These are phyloP conservation scores for Liodrosophila aerea DNA, from an alignment of 2,888 invertebrate genomes.

Conservation along the genomic window DNA sequence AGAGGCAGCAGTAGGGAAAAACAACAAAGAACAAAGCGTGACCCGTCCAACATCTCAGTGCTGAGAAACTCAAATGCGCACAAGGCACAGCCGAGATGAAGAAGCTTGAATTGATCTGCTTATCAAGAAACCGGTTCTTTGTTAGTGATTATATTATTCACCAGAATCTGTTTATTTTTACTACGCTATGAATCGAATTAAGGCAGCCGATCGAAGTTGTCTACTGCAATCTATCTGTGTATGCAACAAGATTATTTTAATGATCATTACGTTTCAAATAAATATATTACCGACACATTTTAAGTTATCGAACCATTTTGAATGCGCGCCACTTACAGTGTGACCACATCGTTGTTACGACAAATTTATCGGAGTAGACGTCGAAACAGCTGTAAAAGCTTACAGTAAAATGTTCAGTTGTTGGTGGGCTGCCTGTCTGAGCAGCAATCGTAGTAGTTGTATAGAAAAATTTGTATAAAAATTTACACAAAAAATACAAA, in stretches of 20 bases:
- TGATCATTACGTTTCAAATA: background rate
- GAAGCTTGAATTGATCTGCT: conserved; percentile 27
- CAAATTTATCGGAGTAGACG: conserved; percentile 13
- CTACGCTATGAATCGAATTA: background rate
- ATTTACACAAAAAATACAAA: conserved; percentile 42
- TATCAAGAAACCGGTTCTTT: conserved; percentile 55
- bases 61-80: conserved; percentile 42
- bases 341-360: conserved; percentile 9
- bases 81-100: conserved; percentile 19
- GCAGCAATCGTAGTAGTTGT: conserved; percentile 59
- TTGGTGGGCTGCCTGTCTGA: conserved; percentile 53
- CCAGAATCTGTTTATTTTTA: background rate
- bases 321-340: conserved; percentile 21
- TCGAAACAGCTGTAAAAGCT: conserved; percentile 54
- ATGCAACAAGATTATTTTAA: background rate
- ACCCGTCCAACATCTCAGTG: conserved; percentile 31
- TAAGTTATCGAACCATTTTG: conserved; percentile 9
- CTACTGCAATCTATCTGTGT: background rate
- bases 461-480: conserved; percentile 65
- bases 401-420: conserved; percentile 43
- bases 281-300: background rate
- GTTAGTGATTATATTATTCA: background rate
- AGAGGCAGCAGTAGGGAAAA: conserved; percentile 27
- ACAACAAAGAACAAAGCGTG: conserved; percentile 3
- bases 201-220: background rate